Base-by-base conservation (phyloP, 2,797 vertebrate species). In the Sciaenops ocellatus region DNA sequence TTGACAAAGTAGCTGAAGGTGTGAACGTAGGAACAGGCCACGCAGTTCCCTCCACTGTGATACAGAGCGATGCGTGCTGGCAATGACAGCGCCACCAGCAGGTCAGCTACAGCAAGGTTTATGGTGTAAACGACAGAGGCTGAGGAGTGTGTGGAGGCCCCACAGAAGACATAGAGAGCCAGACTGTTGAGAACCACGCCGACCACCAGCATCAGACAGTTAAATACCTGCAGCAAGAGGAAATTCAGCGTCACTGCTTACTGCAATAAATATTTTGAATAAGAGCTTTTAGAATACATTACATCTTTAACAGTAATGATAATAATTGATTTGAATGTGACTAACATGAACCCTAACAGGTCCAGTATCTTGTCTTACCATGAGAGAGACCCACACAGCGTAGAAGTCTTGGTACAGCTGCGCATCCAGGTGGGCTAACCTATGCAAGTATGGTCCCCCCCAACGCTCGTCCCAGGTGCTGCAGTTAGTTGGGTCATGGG, bases 1-100 rank as follows among this genome's bases (percentile, higher is more conserved):
- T 99, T 99, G 87, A 98, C 97, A 57, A 99, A 99, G 92, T 99
- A 99, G 89, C 96, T 95, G 85, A 99, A 97, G 83, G 96, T 95
- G 79, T 98, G 98, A 2, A 98, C 92, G 18, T 98, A 96, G 44
- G 97, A 95, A 57, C 98, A 99, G 5, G 74, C 93, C 47, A 80
- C 56, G 56, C 98, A 99, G 77, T 94, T 84, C 0, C 92, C 95
- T 0, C 95, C 89, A 0, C 96, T 95, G 71, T 98, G 96, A 93
- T 97, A 97, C 80, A 98, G 95, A 9, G 96, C 96, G 46, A 97
- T 96, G 64, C 98, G 96, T 0, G 96, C 94, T 0, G 98, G 96
- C 76, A 98, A 86, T 0, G 97, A 98, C 87, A 99, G 95, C 15
- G 97, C 98, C 93, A 99, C 98, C 91, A 99, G 89, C 85, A 99